These are phyloP conservation scores for Priocnemis perturbator DNA, from an alignment of 2,888 invertebrate species.

Conservation along the genomic window DNA sequence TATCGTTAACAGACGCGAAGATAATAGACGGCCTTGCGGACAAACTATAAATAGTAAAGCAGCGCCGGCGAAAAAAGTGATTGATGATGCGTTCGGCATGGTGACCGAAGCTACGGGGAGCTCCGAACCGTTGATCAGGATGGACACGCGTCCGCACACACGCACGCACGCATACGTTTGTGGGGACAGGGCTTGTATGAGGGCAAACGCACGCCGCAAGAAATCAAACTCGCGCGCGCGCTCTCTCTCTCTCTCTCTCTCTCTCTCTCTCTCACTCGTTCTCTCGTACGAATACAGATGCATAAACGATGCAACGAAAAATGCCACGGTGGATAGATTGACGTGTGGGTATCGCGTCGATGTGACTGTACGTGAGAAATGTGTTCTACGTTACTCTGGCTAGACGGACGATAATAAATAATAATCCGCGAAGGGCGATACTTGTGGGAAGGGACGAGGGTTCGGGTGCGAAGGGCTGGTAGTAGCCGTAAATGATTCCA, in stretches of 20 bases:
- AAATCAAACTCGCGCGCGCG: too few relatives aligned
- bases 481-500: constrained; percentile 45
- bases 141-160: constrained; percentile 50
- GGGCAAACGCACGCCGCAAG: neutral
- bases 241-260: neutral
- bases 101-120: constrained; percentile 54
- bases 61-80: constrained; percentile 54
- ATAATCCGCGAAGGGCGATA: constrained; percentile 64
- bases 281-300: constrained; percentile 20
- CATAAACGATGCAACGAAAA: constrained; percentile 41
- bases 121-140: constrained; percentile 44
- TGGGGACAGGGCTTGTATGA: neutral
- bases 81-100: constrained; percentile 55
- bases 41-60: constrained; percentile 62
- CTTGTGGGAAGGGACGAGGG: constrained; percentile 56
- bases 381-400: constrained; percentile 24
- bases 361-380: constrained; percentile 24
- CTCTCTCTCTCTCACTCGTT: neutral
- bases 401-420: constrained; percentile 63
- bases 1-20: constrained; percentile 56
- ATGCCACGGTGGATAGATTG: constrained; percentile 14
- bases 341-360: constrained; percentile 20
- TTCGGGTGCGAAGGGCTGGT: constrained; percentile 23
- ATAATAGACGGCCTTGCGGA: constrained; percentile 62
- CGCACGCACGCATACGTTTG: constrained; percentile 5